Percentiles rank a stretch among this genome's conserved stretches.
These are phyloP conservation scores for Morpho helenor DNA, from an alignment of 2,888 invertebrate species.

Conservation along the genomic window DNA sequence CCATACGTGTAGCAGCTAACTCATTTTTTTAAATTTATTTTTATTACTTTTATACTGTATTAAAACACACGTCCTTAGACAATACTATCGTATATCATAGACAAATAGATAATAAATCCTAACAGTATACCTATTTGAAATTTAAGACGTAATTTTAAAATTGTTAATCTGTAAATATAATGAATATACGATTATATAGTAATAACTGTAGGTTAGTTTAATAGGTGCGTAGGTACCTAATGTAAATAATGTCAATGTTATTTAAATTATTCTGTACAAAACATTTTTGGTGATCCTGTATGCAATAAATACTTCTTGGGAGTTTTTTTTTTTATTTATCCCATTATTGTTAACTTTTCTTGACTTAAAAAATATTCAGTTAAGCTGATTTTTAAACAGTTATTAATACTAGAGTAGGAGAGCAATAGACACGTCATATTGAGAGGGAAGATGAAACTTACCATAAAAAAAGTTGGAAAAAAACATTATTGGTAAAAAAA, in stretches of 20 bases:
- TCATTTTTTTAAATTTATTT: no score
- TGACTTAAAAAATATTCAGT: no score
- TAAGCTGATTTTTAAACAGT: no score
- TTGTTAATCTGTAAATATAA: slow-evolving; percentile 66
- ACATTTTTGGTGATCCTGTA: slow-evolving; percentile 71
- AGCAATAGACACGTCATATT: no score
- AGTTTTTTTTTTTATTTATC: slow-evolving; percentile 22
- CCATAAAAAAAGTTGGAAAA: no score
- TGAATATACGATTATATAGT: slow-evolving; percentile 14
- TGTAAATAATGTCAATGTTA: slow-evolving; percentile 76
- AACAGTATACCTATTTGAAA: slow-evolving; percentile 24
- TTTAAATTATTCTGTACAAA: slow-evolving; percentile 64
- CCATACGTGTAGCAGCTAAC: no score
- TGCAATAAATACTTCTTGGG: slow-evolving; percentile 75
- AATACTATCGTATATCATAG: slow-evolving; percentile 8
- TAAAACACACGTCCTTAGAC: no score
- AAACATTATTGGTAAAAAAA: no score
- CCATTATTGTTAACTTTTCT: no score
- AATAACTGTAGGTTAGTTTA: slow-evolving; percentile 38
- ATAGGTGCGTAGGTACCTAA: slow-evolving; percentile 34
- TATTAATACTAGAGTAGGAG: no score
- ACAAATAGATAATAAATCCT: slow-evolving; percentile 14
- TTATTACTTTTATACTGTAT: no score
- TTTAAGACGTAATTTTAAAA: slow-evolving; percentile 30
- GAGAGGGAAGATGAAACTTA: no score